phyloP scores from a whole-genome alignment of 1,140 invertebrate species.

The Dendrolimus kikuchii region DNA sequence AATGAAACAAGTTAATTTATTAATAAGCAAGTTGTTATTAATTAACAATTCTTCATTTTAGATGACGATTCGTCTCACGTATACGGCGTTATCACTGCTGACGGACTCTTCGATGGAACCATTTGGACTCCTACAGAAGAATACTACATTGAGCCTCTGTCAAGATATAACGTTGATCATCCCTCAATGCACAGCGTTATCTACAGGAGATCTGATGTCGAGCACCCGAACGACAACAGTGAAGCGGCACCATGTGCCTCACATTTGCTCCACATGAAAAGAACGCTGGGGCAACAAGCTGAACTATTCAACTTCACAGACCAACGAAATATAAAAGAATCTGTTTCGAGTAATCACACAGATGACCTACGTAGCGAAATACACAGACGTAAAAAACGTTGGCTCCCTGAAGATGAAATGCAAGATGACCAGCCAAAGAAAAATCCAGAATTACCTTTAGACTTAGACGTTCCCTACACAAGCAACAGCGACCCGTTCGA shows the following conservation, averaged over 20 bases:
- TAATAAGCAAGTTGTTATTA: conserved; percentile 4
- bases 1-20: conserved; percentile 12
- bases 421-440: conserved; percentile 70
- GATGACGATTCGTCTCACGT: conserved; percentile 89
- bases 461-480: conserved; percentile 76
- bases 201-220: conserved; percentile 86
- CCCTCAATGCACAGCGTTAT: conserved; percentile 84
- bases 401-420: conserved; percentile 72
- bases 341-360: conserved; percentile 33
- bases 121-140: conserved; percentile 84
- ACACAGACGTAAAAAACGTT: conserved; percentile 60
- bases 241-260: conserved; percentile 69
- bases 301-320: conserved; percentile 58
- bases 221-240: conserved; percentile 71
- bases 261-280: conserved; percentile 73
- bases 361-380: conserved; percentile 53
- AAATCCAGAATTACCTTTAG: conserved; percentile 75
- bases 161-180: conserved; percentile 78
- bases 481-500: conserved; percentile 72
- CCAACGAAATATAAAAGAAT: conserved; percentile 27
- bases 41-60: conserved; percentile 61
- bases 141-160: conserved; percentile 90
- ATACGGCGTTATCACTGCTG: conserved; percentile 87
- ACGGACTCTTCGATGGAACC: conserved; percentile 92
- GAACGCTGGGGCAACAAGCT: conserved; percentile 43